phyloP scores from a whole-genome alignment of 2,797 vertebrate genomes.

The Arnoldichthys spilopterus region DNA sequence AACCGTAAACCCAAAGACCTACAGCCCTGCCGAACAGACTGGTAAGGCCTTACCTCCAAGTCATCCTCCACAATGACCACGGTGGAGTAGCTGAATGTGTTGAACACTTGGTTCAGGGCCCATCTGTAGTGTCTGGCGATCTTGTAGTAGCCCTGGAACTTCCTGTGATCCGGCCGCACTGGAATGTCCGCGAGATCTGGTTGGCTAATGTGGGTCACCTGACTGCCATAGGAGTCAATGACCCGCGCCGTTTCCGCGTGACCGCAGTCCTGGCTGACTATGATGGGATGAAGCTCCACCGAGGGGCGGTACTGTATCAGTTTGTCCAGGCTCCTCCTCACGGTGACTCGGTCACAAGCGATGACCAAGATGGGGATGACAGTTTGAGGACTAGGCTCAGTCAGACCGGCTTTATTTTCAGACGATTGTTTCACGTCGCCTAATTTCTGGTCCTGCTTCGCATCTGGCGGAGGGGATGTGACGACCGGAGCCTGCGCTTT shows the following conservation, averaged over 20 bases:
- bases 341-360: slow-evolving; percentile 91
- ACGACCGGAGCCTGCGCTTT: slow-evolving; percentile 44
- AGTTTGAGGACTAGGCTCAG: slow-evolving; percentile 50
- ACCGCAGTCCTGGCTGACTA: slow-evolving; percentile 95
- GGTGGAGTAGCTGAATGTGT: slow-evolving; percentile 77
- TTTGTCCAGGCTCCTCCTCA: slow-evolving; percentile 88
- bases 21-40: background rate
- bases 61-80: slow-evolving; percentile 96
- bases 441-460: slow-evolving; percentile 25
- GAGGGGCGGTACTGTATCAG: slow-evolving; percentile 88
- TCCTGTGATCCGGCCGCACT: slow-evolving; percentile 88
- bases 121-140: slow-evolving; percentile 93
- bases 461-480: slow-evolving; percentile 19
- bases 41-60: slow-evolving; percentile 79
- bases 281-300: slow-evolving; percentile 82
- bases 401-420: slow-evolving; percentile 26
- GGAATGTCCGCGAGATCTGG: slow-evolving; percentile 84
- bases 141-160: slow-evolving; percentile 94
- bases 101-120: slow-evolving; percentile 92
- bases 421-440: slow-evolving; percentile 35
- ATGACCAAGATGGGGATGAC: slow-evolving; percentile 90
- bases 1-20: too few relatives aligned
- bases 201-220: slow-evolving; percentile 85
- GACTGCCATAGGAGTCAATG: slow-evolving; percentile 86
- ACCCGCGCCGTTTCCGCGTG: slow-evolving; percentile 87